These are phyloP conservation scores for Xerus rutilus DNA, from an alignment of 2,797 vertebrate species.

Conservation along the genomic window DNA sequence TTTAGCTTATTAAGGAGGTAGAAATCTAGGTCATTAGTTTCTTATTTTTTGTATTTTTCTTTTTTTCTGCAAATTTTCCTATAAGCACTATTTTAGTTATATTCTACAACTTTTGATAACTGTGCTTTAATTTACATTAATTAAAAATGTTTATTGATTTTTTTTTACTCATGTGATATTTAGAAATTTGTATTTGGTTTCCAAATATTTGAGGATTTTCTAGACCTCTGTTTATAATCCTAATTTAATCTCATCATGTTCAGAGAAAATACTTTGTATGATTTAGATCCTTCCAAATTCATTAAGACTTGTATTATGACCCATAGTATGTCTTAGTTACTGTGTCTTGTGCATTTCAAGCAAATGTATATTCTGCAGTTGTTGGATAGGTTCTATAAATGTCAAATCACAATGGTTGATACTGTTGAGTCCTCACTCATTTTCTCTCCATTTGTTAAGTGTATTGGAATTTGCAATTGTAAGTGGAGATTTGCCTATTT, in stretches of 20 bases:
- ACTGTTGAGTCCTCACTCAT: background rate
- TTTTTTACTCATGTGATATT: background rate
- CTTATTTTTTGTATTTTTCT: background rate
- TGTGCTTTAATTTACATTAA: background rate
- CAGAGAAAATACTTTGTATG: background rate
- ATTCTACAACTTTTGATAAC: background rate
- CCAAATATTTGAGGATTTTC: conserved; percentile 23
- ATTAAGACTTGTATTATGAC: background rate
- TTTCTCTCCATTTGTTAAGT: background rate
- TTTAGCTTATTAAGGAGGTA: background rate
- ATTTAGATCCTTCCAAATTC: background rate
- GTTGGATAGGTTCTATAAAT: background rate
- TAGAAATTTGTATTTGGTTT: background rate
- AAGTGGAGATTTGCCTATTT: background rate
- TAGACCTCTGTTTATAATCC: background rate
- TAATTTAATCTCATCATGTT: background rate
- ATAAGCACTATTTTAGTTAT: background rate
- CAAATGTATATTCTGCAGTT: background rate
- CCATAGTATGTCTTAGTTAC: background rate
- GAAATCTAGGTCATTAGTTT: background rate
- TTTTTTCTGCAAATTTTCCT: background rate
- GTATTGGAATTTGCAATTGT: background rate
- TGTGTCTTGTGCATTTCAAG: background rate
- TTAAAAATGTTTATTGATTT: conserved; percentile 6
- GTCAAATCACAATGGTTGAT: background rate